phyloP scores from a whole-genome alignment of 1,140 invertebrate genomes.

The Drosophila erecta region DNA sequence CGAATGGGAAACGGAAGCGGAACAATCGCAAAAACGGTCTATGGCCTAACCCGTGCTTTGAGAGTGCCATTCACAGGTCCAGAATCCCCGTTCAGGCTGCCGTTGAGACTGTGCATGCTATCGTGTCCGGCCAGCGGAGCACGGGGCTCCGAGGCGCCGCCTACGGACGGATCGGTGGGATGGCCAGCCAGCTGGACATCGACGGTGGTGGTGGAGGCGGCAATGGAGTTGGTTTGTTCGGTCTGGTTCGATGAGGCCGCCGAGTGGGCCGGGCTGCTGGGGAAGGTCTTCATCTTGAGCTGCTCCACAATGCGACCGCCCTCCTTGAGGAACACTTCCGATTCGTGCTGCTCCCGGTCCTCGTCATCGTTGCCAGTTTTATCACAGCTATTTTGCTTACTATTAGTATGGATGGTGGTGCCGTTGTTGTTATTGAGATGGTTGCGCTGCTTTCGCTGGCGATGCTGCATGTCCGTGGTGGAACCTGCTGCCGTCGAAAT shows the following conservation, averaged over 20 bases:
- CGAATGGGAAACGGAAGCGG: not conserved
- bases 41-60: constrained; percentile 70
- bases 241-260: constrained; percentile 78
- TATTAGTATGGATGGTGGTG: constrained; percentile 14
- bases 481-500: constrained; percentile 3
- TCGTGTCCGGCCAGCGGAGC: constrained; percentile 67
- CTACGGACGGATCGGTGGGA: constrained; percentile 35
- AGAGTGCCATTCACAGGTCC: constrained; percentile 41
- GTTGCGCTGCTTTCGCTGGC: constrained; percentile 71
- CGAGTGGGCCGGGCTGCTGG: constrained; percentile 72
- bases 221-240: constrained; percentile 66
- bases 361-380: constrained; percentile 68
- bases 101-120: constrained; percentile 67
- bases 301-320: constrained; percentile 64
- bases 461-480: constrained; percentile 73
- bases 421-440: constrained; percentile 52
- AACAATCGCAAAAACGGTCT: not conserved
- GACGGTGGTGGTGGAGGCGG: constrained; percentile 35
- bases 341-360: constrained; percentile 51
- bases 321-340: constrained; percentile 62
- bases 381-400: constrained; percentile 76
- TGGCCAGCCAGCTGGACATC: constrained; percentile 42
- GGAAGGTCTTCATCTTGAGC: constrained; percentile 62
- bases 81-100: constrained; percentile 50
- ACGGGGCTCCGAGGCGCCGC: constrained; percentile 33